Evolutionary conservation across 2,888 invertebrate genomes (phyloP).

Genomic region (Formica aserva): DNA sequence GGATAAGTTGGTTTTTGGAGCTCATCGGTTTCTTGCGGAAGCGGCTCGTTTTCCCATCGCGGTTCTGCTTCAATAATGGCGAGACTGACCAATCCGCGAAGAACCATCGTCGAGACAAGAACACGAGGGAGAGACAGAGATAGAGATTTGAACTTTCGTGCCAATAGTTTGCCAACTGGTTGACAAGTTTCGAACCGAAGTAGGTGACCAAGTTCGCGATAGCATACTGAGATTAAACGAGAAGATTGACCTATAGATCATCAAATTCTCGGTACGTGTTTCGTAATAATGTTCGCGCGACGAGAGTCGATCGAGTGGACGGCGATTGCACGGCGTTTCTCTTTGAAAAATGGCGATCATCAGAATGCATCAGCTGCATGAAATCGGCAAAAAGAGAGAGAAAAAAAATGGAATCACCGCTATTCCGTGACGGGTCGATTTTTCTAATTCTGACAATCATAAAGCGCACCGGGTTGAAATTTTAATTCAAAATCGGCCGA

Average conservation of each 20-base stretch:
- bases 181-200: slow-evolving; percentile 72
- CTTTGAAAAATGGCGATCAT: slow-evolving; percentile 37
- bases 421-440: background rate
- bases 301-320: slow-evolving; percentile 13
- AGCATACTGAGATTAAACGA: slow-evolving; percentile 57
- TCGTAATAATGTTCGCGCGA: slow-evolving; percentile 38
- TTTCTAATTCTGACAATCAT: slow-evolving; percentile 28
- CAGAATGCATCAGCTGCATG: background rate
- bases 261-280: slow-evolving; percentile 50
- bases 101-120: slow-evolving; percentile 20
- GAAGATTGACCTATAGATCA: slow-evolving; percentile 54
- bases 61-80: slow-evolving; percentile 42
- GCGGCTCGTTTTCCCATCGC: slow-evolving; percentile 61
- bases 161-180: slow-evolving; percentile 73
- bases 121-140: slow-evolving; percentile 30
- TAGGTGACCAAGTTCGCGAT: slow-evolving; percentile 72
- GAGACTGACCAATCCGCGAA: slow-evolving; percentile 63
- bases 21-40: slow-evolving; percentile 24
- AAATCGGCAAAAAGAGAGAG: background rate
- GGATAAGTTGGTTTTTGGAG: slow-evolving; percentile 17
- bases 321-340: slow-evolving; percentile 27
- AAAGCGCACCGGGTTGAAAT: slow-evolving; percentile 51
- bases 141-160: slow-evolving; percentile 47
- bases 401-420: background rate
- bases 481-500: slow-evolving; percentile 39